phyloP scores from a whole-genome alignment of 2,888 invertebrate species.

The Brenthis ino region DNA sequence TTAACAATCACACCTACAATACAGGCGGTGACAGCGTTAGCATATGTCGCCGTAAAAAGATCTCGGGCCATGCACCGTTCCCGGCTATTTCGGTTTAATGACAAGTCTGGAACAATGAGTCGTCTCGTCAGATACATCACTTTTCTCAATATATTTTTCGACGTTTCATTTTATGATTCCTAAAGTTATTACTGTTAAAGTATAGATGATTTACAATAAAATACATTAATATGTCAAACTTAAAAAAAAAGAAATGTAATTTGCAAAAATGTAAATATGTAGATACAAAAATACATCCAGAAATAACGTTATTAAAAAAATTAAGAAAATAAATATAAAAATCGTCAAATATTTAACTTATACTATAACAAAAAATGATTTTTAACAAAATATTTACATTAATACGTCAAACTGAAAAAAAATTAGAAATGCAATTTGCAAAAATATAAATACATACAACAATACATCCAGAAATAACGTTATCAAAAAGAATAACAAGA shows the following conservation, averaged over 20 bases:
- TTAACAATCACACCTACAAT: conserved; percentile 36
- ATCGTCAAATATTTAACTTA: not conserved
- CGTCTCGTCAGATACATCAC: conserved; percentile 41
- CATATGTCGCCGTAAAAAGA: conserved; percentile 74
- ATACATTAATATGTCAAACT: too few species aligned
- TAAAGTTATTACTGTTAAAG: conserved; percentile 8
- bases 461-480: too few species aligned
- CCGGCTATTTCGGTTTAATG: conserved; percentile 68
- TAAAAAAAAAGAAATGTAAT: too few species aligned
- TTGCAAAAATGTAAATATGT: too few species aligned
- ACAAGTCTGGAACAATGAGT: conserved; percentile 57
- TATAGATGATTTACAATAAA: not conserved
- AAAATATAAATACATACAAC: too few species aligned
- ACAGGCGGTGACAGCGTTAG: conserved; percentile 63
- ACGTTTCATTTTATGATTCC: conserved; percentile 29
- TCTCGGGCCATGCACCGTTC: conserved; percentile 48
- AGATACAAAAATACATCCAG: too few species aligned
- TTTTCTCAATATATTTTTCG: conserved; percentile 31
- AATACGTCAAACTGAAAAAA: too few species aligned
- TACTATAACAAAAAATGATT: not conserved
- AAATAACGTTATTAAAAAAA: too few species aligned
- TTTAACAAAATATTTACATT: too few species aligned
- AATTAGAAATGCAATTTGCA: too few species aligned
- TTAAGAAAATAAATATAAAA: too few species aligned
- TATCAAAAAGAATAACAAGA: too few species aligned